phyloP scores from a whole-genome alignment of 1,140 invertebrate species.

The Drosophila serrata region DNA sequence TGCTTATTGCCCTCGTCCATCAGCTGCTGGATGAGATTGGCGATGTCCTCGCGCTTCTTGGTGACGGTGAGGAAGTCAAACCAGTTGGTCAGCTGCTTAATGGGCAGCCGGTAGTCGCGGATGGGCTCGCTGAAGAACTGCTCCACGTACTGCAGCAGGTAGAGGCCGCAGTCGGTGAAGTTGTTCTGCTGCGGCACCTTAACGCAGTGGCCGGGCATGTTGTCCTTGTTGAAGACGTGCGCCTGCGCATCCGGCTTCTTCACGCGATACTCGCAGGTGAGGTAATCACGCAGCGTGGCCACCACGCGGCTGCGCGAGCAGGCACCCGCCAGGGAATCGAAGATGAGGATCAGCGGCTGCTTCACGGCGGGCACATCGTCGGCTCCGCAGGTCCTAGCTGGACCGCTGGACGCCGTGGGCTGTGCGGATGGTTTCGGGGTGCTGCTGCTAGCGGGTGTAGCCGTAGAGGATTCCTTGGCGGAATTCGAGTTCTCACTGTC shows the following conservation, averaged over 20 bases:
- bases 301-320: constrained; percentile 93
- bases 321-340: constrained; percentile 95
- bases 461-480: constrained; percentile 40
- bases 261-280: constrained; percentile 94
- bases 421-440: background rate
- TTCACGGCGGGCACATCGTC: constrained; percentile 72
- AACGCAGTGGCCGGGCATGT: constrained; percentile 93
- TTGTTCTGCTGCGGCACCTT: constrained; percentile 98
- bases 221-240: constrained; percentile 90
- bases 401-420: constrained; percentile 13
- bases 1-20: constrained; percentile 88
- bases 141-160: constrained; percentile 98
- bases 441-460: constrained; percentile 1
- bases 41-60: constrained; percentile 92
- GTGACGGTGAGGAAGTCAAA: constrained; percentile 92
- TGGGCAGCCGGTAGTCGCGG: constrained; percentile 90
- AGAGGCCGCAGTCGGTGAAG: constrained; percentile 98
- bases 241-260: constrained; percentile 87
- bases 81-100: constrained; percentile 91
- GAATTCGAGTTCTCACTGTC: constrained; percentile 88
- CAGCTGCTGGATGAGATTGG: constrained; percentile 89
- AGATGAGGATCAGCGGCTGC: constrained; percentile 95
- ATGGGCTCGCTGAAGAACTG: constrained; percentile 95
- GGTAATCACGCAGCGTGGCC: constrained; percentile 94
- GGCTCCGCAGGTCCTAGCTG: constrained; percentile 25